Percentiles rank a stretch among this genome's conserved stretches.
Conservation (phyloP, 2,113 vertebrate genomes). For the Bufo bufo region DNA sequence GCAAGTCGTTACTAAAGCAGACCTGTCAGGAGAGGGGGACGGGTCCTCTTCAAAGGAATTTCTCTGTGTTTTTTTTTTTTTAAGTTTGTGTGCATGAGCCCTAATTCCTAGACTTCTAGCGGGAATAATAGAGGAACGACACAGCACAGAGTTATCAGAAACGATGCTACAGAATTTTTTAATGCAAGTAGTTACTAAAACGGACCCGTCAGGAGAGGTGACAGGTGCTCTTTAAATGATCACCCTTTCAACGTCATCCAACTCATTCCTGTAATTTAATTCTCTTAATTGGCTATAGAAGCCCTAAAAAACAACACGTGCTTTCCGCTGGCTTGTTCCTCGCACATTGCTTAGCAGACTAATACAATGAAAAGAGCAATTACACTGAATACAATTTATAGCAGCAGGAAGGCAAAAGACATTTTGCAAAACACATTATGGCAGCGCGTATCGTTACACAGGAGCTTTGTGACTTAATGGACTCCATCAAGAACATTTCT, state of each 20-base stretch:
- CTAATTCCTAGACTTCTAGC: no score
- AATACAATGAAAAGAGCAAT: slow-evolving; percentile 28
- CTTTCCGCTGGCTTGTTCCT: neutral
- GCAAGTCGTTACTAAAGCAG: no score
- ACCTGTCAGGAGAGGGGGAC: no score
- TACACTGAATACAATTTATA: slow-evolving; percentile 41
- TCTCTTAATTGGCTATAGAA: neutral
- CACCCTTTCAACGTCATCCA: neutral
- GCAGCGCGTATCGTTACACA: slow-evolving; percentile 13
- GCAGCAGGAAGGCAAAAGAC: slow-evolving; percentile 28
- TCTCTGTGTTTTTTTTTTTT: no score
- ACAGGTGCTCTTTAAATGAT: no score
- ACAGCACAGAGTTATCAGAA: no score
- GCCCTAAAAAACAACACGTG: neutral
- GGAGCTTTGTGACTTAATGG: slow-evolving; percentile 37
- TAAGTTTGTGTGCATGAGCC: no score
- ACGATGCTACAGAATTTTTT: no score
- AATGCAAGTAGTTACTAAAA: no score
- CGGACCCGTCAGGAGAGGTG: no score
- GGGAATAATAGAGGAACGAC: no score
- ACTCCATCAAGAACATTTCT: slow-evolving; percentile 40
- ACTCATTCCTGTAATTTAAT: neutral
- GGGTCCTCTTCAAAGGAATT: no score
- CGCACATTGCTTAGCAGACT: neutral
- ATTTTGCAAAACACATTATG: slow-evolving; percentile 29